Evolutionary conservation across 2,888 invertebrate genomes (phyloP).

Genomic region (Pherbina coryleti): DNA sequence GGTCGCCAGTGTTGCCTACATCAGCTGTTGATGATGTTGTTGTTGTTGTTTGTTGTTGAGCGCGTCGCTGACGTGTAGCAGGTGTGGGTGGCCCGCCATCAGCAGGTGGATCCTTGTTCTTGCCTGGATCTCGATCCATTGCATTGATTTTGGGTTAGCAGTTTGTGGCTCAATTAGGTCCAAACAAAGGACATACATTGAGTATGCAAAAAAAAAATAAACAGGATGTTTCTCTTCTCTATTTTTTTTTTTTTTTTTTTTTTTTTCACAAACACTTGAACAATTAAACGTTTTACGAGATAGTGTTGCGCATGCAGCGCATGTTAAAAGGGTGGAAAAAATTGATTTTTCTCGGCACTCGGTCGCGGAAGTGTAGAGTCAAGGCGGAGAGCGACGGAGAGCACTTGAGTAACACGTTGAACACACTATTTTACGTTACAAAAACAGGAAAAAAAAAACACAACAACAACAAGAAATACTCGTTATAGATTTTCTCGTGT

Average conservation of each 20-base stretch:
- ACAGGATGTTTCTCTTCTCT: no score
- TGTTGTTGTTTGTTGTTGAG: constrained; percentile 12
- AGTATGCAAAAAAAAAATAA: background rate
- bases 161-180: background rate
- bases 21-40: background rate
- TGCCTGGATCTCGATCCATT: constrained; percentile 65
- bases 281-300: constrained; percentile 1
- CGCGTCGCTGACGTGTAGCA: constrained; percentile 59
- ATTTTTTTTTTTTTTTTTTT: background rate
- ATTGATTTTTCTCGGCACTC: constrained; percentile 65
- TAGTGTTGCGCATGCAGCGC: background rate
- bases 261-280: background rate
- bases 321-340: constrained; percentile 46
- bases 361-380: constrained; percentile 11
- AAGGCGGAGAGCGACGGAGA: background rate
- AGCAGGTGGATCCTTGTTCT: constrained; percentile 59
- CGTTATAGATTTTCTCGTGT: constrained; percentile 9
- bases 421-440: constrained; percentile 17
- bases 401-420: constrained; percentile 17
- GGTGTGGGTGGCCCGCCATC: constrained; percentile 55
- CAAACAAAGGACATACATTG: constrained; percentile 16
- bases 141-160: constrained; percentile 49
- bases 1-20: background rate
- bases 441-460: background rate
- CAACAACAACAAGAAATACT: constrained; percentile 28